Evolutionary conservation across 2,113 vertebrate genomes (phyloP).

Genomic region (Rhynchopsitta pachyrhyncha): DNA sequence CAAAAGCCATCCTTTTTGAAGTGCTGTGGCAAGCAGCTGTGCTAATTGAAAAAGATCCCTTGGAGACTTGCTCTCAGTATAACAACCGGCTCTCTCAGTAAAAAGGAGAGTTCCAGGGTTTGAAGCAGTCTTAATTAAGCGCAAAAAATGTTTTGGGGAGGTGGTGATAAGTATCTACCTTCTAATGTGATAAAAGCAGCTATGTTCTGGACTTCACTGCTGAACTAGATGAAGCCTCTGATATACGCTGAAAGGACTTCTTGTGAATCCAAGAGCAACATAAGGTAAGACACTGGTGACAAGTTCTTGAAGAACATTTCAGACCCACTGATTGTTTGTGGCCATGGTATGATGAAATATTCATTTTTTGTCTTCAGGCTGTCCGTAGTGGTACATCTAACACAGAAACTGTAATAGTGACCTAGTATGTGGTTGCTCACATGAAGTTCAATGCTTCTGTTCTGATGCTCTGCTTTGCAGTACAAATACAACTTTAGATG

Average conservation of each 20-base stretch:
- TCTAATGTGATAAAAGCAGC: background rate
- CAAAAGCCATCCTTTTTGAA: background rate
- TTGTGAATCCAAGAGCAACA: background rate
- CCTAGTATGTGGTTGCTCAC: background rate
- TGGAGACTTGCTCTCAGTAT: background rate
- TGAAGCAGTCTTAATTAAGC: background rate
- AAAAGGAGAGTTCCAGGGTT: background rate
- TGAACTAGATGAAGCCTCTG: background rate
- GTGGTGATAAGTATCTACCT: background rate
- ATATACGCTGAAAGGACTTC: accelerated
- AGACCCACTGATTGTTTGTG: background rate
- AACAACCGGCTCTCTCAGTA: background rate
- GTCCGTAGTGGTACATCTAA: background rate
- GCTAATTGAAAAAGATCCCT: background rate
- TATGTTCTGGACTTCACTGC: background rate
- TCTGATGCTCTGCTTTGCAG: background rate
- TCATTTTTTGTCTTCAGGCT: background rate
- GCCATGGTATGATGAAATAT: background rate
- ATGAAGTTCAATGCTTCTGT: background rate
- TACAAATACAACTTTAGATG: background rate
- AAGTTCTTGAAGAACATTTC: background rate
- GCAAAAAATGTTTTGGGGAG: background rate
- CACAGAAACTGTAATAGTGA: background rate
- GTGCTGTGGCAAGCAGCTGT: background rate
- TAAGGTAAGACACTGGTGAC: background rate